Evolutionary conservation across 2,797 vertebrate species (phyloP).

Genomic region (Karalla daura): DNA sequence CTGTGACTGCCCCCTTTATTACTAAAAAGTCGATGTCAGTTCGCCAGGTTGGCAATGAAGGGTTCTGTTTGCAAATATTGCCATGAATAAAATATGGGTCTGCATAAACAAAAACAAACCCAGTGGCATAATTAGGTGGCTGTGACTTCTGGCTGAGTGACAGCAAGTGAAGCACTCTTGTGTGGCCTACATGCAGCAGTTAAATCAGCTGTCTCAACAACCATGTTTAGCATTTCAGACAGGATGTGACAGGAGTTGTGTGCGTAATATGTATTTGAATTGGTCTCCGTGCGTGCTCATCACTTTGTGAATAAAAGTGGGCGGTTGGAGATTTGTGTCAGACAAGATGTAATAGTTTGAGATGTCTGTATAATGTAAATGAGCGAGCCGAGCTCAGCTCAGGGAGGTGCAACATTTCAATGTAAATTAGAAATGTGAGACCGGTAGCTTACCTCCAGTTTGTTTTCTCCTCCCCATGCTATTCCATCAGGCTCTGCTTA

Average conservation of each 20-base stretch:
- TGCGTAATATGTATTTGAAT: conserved; percentile 8
- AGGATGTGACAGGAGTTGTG: conserved; percentile 6
- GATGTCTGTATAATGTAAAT: conserved; percentile 56
- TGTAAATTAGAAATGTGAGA: conserved; percentile 53
- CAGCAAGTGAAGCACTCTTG: not conserved
- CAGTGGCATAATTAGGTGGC: not conserved
- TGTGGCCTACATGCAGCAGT: not conserved
- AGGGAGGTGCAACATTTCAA: conserved; percentile 47
- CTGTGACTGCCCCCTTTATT: not conserved
- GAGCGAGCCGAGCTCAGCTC: conserved; percentile 20
- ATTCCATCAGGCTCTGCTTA: conserved; percentile 4
- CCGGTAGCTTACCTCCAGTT: conserved; percentile 23
- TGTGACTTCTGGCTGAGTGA: not conserved
- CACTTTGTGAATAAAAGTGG: conserved; percentile 19
- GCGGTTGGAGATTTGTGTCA: conserved; percentile 26
- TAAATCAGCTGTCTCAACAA: conserved; percentile 27
- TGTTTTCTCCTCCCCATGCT: conserved; percentile 35
- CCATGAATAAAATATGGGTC: not conserved
- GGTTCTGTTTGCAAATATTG: not conserved
- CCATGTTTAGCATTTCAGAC: not conserved
- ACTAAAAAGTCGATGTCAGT: not conserved
- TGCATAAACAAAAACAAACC: not conserved
- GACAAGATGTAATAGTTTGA: conserved; percentile 39
- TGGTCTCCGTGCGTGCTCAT: conserved; percentile 11
- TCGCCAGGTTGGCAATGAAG: not conserved